phyloP scores from a whole-genome alignment of 2,113 vertebrate genomes.

The Emydura subglobosa region DNA sequence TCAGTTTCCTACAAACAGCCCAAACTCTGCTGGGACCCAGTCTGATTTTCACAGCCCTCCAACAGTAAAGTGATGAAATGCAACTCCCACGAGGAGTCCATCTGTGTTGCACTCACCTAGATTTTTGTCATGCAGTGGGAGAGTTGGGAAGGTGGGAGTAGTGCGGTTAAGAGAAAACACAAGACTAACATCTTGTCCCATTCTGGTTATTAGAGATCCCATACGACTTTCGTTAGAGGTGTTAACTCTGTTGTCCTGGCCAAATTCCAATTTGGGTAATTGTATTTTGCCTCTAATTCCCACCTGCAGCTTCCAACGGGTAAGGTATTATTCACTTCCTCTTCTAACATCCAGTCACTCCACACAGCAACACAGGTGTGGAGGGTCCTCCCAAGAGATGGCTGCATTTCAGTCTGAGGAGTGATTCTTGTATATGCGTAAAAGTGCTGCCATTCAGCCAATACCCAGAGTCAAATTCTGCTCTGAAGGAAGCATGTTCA shows the following conservation, averaged over 20 bases:
- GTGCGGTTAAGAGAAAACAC: fast-evolving
- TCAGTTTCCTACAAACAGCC: background rate
- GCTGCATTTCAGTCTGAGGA: fast-evolving
- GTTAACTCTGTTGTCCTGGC: background rate
- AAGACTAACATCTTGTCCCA: background rate
- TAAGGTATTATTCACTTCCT: fast-evolving
- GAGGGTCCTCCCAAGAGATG: fast-evolving
- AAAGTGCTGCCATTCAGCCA: background rate
- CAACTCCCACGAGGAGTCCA: background rate
- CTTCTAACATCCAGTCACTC: background rate
- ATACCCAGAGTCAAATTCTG: background rate
- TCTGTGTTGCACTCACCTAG: background rate
- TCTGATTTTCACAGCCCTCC: background rate
- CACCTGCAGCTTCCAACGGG: background rate
- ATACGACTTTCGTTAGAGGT: background rate
- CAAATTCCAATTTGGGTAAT: background rate
- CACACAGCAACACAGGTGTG: background rate
- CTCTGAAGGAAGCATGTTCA: background rate
- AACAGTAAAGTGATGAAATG: background rate
- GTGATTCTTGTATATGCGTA: fast-evolving
- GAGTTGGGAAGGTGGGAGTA: background rate
- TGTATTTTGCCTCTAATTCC: background rate
- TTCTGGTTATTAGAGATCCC: fast-evolving
- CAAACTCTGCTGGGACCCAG: fast-evolving
- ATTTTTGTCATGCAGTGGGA: fast-evolving